These are phyloP conservation scores for Montipora sp. DNA, from an alignment of 64 coral and sea anemone species.

Conservation along the genomic window DNA sequence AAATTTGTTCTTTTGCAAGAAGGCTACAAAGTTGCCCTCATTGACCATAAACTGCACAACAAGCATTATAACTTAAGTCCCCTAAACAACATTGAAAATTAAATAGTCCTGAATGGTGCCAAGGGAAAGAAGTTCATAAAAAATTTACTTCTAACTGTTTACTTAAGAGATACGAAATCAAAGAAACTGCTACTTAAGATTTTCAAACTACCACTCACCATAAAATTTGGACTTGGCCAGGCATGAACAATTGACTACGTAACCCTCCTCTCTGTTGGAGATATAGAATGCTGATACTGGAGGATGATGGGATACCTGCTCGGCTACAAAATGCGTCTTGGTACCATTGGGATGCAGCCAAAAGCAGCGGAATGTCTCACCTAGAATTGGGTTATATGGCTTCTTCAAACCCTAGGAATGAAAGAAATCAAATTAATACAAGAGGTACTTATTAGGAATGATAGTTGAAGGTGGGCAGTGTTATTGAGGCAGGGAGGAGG, in stretches of 20 bases:
- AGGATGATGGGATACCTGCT: conserved; percentile 99
- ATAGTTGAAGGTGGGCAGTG: too few species aligned
- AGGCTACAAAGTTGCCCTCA: too few species aligned
- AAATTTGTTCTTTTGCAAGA: too few species aligned
- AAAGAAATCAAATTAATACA: not conserved
- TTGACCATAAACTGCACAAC: too few species aligned
- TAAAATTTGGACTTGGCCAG: conserved; percentile 99
- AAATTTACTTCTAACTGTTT: too few species aligned
- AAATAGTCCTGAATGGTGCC: too few species aligned
- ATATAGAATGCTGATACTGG: conserved; percentile 96
- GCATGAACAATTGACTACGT: conserved; percentile 90
- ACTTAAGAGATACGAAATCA: not conserved
- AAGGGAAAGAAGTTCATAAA: too few species aligned
- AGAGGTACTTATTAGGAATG: not conserved
- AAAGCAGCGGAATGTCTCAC: conserved; percentile 96
- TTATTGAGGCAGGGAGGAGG: too few species aligned
- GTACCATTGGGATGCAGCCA: conserved; percentile 88
- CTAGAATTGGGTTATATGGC: conserved; percentile 98
- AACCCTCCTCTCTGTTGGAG: conserved; percentile 92
- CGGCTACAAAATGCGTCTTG: conserved; percentile 85
- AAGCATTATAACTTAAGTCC: too few species aligned
- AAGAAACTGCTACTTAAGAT: not conserved
- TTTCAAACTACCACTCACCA: conserved; percentile 52
- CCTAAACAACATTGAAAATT: too few species aligned
- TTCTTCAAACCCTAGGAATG: conserved; percentile 88